Base-by-base conservation (phyloP, 2,888 invertebrate species). In the Spicauda simplicius region DNA sequence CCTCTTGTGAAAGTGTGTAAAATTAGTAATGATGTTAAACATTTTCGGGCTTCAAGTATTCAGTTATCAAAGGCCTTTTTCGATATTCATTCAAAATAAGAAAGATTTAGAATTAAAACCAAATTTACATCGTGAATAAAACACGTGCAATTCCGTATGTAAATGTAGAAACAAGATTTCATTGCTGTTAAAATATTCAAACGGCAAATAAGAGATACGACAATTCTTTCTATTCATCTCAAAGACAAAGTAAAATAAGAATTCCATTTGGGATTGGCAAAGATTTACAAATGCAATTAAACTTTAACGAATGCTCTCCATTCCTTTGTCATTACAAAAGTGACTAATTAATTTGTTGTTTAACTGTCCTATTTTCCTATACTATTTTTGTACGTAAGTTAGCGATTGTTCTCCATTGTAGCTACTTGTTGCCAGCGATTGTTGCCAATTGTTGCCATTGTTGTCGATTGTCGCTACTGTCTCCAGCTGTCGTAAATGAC, bases 281-380 rank as follows among this genome's bases (percentile, higher is more conserved):
- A 59, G 4, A 48, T 59, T 59, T 20, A 45, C 58, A 58, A 20
- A 25, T 45, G 12, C 48, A 25, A 25, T 59, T 59, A 25, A 59
- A 59, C 25, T 59, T 48, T 48, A 5, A 59, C 16, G 12, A 41
- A 41, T 41, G 12, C 41, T 41, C 10, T 14, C 41, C 3, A 4
- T 41, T 14, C 5, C 41, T 41, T 41, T 41, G 41, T 41, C 14
- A 41, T 41, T 41, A 1, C 8, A 14, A 41, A 14, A 41, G 41
- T 12, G 41, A 41, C 41, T 41, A 41, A 41, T 41, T 41, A 41
- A 41, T 41, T 41, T 41, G 41, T 41, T 41, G 3, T 25, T 25
- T 41, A 14, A 14, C 10, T 41, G 41, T 41, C 5, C 3, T 14
- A 41, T 33, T 33, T 33, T 2, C 41, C 14, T 14, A 11, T 41